These are phyloP conservation scores for Amphimedon queenslandica DNA, from an alignment of 37 sponge, comb jelly and placozoan genomes.

Conservation along the genomic window DNA sequence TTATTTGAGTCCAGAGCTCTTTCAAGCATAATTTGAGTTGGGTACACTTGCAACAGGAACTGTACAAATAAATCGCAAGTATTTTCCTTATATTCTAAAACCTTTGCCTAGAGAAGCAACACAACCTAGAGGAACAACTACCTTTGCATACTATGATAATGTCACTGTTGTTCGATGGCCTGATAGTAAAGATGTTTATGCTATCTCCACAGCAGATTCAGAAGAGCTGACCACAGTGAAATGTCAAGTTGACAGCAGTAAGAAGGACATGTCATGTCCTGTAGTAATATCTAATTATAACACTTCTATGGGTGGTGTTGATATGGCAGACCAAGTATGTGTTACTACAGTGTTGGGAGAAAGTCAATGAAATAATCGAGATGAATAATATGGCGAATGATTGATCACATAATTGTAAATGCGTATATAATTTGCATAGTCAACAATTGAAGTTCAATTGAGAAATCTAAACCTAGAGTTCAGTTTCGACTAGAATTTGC, in stretches of 20 bases:
- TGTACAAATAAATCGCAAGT: slow-evolving; percentile 11
- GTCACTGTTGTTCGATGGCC: slow-evolving; percentile 5
- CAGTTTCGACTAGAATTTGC: slow-evolving; percentile 20
- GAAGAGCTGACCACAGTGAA: neutral
- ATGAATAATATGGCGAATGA: slow-evolving; percentile 2
- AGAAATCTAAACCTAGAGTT: no score
- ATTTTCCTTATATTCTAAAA: slow-evolving; percentile 8
- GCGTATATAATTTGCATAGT: slow-evolving; percentile 7
- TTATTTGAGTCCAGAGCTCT: slow-evolving; percentile 12
- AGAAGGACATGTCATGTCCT: slow-evolving; percentile 7
- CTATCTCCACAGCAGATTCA: slow-evolving; percentile 7
- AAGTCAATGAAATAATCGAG: slow-evolving; percentile 41
- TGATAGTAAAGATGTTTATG: slow-evolving; percentile 31
- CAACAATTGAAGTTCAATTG: slow-evolving; percentile 1
- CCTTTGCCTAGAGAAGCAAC: neutral
- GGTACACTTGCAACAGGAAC: slow-evolving; percentile 11
- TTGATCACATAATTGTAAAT: slow-evolving; percentile 16
- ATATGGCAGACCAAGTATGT: slow-evolving; percentile 20
- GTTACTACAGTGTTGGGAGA: slow-evolving; percentile 24
- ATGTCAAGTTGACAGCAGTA: neutral
- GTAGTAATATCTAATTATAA: slow-evolving; percentile 15
- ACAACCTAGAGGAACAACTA: neutral
- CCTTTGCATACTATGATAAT: slow-evolving; percentile 3
- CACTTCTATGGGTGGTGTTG: slow-evolving; percentile 33
- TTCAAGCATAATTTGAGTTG: neutral